Base-by-base conservation (phyloP, 2,888 invertebrate species). In the Cheilosia vulpina region DNA sequence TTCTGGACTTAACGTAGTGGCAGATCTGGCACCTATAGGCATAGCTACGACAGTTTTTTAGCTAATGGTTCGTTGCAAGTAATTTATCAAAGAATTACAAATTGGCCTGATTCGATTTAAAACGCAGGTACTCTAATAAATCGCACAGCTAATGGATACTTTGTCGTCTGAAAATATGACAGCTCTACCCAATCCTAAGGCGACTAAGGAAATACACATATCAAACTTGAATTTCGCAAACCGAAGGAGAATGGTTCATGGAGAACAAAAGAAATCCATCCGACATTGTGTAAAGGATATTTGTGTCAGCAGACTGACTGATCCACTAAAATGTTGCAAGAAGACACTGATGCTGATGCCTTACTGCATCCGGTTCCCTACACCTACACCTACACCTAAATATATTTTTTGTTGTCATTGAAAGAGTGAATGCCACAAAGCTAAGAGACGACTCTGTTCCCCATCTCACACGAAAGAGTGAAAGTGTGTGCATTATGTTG, bases 251-350 rank as follows among this genome's bases (percentile, higher is more conserved):
- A 60, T 27, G 17, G 38, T 60, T 34, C 24, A 34, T 31, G 9
- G 27, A 60, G 24, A 72, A 19, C 47, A 63, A 13, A 73, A 24
- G 38, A 43, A 52, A 63, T 43, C 31, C 52, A 17, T 17, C 27
- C 15, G 13, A 6, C 24, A 24, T 52, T 55, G 62, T 53, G 45
- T 66, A 52, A 43, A 19, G 38, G 71, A 76, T 76, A 82, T 76
- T 55, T 82, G 53, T 76, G 76, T 82, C 81, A 82, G 81, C 76
- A 82, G 71, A 76, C 81, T 76, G 69, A 76, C 69, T 76, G 81
- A 82, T 76, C 65, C 76, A 82, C 76, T 65, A 47, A 82, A 76
- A 57, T 38, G 7, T 58, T 76, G 17, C 41, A 71, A 65, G 21
- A 38, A 11, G 17, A 24, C 13, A 17, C 21, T 58, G 9, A 15